Conservation (phyloP, 30 jellyfish, hydroid and myxozoan genomes). For the Sanderia malayensis region DNA sequence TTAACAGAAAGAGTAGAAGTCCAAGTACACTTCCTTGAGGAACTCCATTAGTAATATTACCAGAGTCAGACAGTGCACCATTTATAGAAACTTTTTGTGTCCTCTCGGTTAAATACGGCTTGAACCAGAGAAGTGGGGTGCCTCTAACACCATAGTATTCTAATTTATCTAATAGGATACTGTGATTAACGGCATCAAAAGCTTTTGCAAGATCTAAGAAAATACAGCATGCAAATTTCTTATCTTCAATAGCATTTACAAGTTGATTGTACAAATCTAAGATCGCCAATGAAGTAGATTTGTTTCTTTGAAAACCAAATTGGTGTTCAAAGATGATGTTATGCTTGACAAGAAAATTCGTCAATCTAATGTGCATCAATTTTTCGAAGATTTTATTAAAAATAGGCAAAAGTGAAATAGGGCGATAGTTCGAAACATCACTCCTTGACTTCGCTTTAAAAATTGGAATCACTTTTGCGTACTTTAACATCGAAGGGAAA, state of each 20-base stretch:
- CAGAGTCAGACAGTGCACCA: conserved; percentile 1
- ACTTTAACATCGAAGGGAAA: conserved; percentile 22
- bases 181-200: neutral
- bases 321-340: conserved; percentile 31
- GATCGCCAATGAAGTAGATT: conserved; percentile 30
- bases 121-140: neutral
- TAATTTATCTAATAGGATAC: neutral
- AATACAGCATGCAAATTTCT: neutral
- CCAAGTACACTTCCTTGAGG: conserved; percentile 3
- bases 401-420: neutral
- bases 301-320: conserved; percentile 36
- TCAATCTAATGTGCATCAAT: conserved; percentile 21
- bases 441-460: conserved; percentile 32
- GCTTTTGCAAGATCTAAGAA: neutral
- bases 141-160: neutral
- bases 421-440: conserved; percentile 34
- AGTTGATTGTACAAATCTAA: conserved; percentile 5
- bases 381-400: conserved; percentile 41
- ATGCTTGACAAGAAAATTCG: conserved; percentile 26
- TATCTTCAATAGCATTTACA: conserved; percentile 15
- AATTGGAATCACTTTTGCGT: conserved; percentile 39
- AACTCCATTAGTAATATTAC: neutral
- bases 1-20: neutral
- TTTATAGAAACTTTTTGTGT: neutral
- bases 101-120: neutral